Evolutionary conservation across 2,888 invertebrate genomes (phyloP), one percentile per base, ranked within the genome.

Genomic region (Linnaemya vulpina): DNA sequence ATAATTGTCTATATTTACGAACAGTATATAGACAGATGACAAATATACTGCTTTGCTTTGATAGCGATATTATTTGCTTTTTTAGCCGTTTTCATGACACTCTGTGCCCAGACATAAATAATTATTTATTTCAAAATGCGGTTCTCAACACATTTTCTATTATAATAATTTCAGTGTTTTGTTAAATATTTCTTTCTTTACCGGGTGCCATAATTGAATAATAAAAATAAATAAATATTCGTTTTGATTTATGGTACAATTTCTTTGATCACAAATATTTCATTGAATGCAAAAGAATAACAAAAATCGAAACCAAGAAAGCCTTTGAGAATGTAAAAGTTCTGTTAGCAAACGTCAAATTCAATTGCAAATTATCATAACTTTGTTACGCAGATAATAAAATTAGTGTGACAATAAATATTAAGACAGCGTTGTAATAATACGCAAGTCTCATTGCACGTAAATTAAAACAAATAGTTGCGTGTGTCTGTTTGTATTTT

Each of bases 201-300:
- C 25, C 67, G 22, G 67, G n/a, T 77, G 38, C 58, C 67, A 49
- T 77, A 77, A 68, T 60, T 67, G 38, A 58, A 68, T 38, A 22
- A 73, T 38, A 46, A 22, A 15, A 40, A 55, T 17, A 55, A 55
- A 25, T 25, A 49, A 35, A 58, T 67, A 68, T 35, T 0, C n/a
- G 46, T 76, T 65, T 43, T 43, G 55, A 46, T 65, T 75, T 55
- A 25, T 43, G 53, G 75, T 30, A 63, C 40, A 63, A 63, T 22
- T 51, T 22, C 55, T 55, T 75, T 75, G 40, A 75, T 67, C 55
- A 58, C 20, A 43, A 53, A 40, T 17, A 13, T 11, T 25, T 62
- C 25, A 22, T 40, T 65, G 55, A 15, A 53, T 20, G n/a, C 22
- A 51, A 63, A 38, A 63, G 11, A 38, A 13, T 17, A 30, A 35